Evolutionary conservation across 2,888 invertebrate species (phyloP).

Genomic region (Oligia latruncula): DNA sequence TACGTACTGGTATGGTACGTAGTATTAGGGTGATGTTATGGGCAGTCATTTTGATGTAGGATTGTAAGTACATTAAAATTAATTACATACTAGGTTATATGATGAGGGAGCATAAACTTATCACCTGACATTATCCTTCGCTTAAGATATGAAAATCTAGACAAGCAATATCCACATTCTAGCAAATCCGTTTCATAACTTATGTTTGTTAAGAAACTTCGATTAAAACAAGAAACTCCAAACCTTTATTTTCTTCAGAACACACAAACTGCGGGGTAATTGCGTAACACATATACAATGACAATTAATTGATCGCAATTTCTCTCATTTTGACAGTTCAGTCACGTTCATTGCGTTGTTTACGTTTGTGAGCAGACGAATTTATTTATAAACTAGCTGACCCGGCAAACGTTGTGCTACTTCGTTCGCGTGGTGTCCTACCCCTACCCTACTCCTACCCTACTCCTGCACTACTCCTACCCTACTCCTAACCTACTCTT

Average conservation of each 20-base stretch:
- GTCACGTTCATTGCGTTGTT: background rate
- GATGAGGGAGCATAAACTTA: background rate
- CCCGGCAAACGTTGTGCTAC: no score
- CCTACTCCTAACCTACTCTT: no score
- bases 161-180: slow-evolving; percentile 5
- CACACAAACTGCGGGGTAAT: background rate
- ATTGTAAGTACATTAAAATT: background rate
- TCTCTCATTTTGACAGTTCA: background rate
- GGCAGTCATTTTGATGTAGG: background rate
- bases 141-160: background rate
- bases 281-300: background rate
- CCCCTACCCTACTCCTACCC: no score
- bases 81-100: background rate
- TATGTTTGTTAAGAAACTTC: background rate
- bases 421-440: no score
- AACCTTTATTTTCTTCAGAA: background rate
- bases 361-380: background rate
- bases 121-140: background rate
- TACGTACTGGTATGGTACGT: background rate
- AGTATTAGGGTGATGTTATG: background rate
- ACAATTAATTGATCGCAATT: background rate
- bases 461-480: no score
- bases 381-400: background rate
- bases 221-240: background rate
- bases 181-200: background rate